phyloP scores from a whole-genome alignment of 92 coral and sea anemone genomes.

The Porites rus region DNA sequence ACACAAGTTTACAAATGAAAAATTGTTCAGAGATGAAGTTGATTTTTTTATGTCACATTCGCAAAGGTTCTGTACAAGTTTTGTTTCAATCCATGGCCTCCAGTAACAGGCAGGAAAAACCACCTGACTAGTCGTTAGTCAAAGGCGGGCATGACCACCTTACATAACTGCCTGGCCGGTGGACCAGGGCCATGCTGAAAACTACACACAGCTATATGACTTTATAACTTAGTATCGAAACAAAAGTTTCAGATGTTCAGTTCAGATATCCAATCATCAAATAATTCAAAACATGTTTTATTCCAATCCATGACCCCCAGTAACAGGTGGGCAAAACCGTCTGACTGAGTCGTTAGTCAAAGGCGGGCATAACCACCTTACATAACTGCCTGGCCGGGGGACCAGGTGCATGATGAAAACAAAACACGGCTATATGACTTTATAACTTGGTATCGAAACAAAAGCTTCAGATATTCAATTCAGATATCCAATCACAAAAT shows the following conservation, averaged over 20 bases:
- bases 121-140: not conserved
- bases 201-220: not conserved
- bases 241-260: not conserved
- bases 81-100: constrained; percentile 15
- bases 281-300: not conserved
- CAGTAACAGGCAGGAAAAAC: not conserved
- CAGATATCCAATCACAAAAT: not conserved
- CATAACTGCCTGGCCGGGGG: not conserved
- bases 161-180: not conserved
- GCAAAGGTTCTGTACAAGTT: too few relatives aligned
- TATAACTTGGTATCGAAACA: not conserved
- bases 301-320: constrained; percentile 20
- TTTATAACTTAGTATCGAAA: not conserved
- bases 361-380: constrained; percentile 21
- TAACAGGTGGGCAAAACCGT: constrained; percentile 1
- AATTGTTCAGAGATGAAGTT: too few relatives aligned
- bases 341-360: not conserved
- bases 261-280: not conserved
- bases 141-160: constrained; percentile 8
- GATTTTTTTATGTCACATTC: too few relatives aligned
- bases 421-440: not conserved
- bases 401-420: not conserved
- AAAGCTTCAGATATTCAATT: not conserved
- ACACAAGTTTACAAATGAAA: too few relatives aligned
- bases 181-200: too few relatives aligned